These are phyloP conservation scores for Muscicapa comitata DNA, from an alignment of 2,797 vertebrate species.

Conservation along the genomic window DNA sequence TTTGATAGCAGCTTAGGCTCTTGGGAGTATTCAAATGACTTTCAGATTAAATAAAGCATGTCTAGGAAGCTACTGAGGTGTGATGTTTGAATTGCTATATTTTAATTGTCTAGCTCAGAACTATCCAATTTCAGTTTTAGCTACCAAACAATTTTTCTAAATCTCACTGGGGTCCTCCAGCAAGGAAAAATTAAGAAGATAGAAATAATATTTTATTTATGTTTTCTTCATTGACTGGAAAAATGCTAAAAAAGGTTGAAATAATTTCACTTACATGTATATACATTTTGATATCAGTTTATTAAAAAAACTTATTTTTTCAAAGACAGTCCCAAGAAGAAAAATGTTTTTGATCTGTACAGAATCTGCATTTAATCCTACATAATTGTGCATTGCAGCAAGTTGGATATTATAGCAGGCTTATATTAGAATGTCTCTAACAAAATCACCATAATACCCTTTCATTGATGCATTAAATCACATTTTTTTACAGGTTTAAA, in stretches of 20 bases:
- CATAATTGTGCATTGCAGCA: neutral
- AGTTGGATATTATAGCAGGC: neutral
- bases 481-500: neutral
- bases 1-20: neutral
- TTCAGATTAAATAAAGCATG: neutral
- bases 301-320: neutral
- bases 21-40: neutral
- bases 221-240: neutral
- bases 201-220: neutral
- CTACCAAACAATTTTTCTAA: neutral
- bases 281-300: neutral
- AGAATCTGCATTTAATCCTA: neutral
- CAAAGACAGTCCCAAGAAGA: neutral
- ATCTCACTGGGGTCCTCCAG: neutral
- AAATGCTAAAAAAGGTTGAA: neutral
- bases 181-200: neutral
- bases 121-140: neutral
- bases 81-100: neutral
- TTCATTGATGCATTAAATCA: neutral
- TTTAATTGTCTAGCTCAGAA: neutral
- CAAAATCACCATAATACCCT: neutral
- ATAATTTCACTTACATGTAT: neutral
- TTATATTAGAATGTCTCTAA: neutral
- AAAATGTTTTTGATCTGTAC: accelerated
- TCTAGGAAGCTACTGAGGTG: neutral